Evolutionary conservation across 2,888 invertebrate genomes (phyloP).

Genomic region (Lapara coniferarum): DNA sequence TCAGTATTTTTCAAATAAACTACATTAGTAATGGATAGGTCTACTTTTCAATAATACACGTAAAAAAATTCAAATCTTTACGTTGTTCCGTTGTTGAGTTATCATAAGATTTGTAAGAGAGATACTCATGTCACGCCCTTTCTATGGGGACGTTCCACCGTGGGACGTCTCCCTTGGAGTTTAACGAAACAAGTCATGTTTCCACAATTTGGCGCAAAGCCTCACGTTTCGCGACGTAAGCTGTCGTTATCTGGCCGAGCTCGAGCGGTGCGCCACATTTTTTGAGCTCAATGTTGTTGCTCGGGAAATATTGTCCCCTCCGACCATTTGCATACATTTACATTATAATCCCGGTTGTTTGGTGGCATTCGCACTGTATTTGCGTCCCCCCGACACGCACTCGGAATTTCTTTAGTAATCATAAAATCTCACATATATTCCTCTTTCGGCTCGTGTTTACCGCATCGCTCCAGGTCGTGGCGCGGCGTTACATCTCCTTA

Average conservation of each 20-base stretch:
- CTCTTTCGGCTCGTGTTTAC: not conserved
- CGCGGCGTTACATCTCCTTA: not conserved
- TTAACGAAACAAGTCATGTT: conserved; percentile 67
- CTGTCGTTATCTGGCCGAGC: conserved; percentile 61
- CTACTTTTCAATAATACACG: too few relatives aligned
- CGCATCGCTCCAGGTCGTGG: not conserved
- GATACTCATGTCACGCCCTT: too few relatives aligned
- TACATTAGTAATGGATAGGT: too few relatives aligned
- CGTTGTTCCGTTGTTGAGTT: too few relatives aligned
- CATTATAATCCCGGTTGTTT: conserved; percentile 70
- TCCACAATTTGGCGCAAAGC: conserved; percentile 63
- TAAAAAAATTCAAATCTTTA: too few relatives aligned
- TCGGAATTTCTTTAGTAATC: conserved; percentile 8
- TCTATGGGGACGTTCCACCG: too few relatives aligned
- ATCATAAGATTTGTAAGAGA: too few relatives aligned
- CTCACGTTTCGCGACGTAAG: conserved; percentile 68
- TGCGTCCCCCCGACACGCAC: conserved; percentile 27
- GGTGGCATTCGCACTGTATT: conserved; percentile 48
- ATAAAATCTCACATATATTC: not conserved
- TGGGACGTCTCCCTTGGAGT: conserved; percentile 39
- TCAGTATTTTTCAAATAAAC: too few relatives aligned
- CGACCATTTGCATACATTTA: conserved; percentile 73
- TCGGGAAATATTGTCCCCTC: conserved; percentile 50
- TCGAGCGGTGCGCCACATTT: conserved; percentile 43
- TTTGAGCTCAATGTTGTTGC: conserved; percentile 49